Evolutionary conservation across 1,140 invertebrate species (phyloP).

Genomic region (Brachionus angularis): DNA sequence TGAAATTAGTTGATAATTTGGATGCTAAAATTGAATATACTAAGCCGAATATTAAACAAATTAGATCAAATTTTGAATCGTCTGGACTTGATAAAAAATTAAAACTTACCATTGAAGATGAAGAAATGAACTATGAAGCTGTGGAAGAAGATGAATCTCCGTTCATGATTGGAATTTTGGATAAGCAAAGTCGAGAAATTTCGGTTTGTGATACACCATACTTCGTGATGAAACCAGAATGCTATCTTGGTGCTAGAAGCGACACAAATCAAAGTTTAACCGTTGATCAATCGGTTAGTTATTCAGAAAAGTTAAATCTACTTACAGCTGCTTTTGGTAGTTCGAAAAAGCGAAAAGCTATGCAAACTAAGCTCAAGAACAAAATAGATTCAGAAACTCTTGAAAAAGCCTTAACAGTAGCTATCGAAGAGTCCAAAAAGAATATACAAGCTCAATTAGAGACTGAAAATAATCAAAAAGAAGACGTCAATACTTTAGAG

Average conservation of each 20-base stretch:
- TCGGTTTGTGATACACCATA: slow-evolving; percentile 4
- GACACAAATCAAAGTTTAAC: not conserved
- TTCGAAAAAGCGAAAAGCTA: slow-evolving; percentile 38
- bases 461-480: not conserved
- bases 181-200: not conserved
- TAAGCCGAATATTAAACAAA: not conserved
- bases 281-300: not conserved
- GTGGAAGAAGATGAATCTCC: slow-evolving; percentile 26
- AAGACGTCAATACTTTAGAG: not conserved
- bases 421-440: slow-evolving; percentile 36
- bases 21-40: not conserved
- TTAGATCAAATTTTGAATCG: not conserved
- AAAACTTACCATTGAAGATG: slow-evolving; percentile 16
- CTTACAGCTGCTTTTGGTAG: slow-evolving; percentile 41
- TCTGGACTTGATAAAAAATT: not conserved
- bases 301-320: slow-evolving; percentile 27
- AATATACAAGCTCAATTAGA: not conserved
- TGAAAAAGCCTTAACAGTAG: slow-evolving; percentile 10
- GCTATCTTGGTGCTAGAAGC: slow-evolving; percentile 8
- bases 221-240: slow-evolving; percentile 42
- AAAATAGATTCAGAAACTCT: slow-evolving; percentile 37
- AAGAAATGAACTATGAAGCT: slow-evolving; percentile 38
- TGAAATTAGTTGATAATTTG: not conserved
- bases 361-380: slow-evolving; percentile 42
- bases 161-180: slow-evolving; percentile 18